phyloP scores from a whole-genome alignment of 2,888 invertebrate species.

The Hirudinaria manillensis region DNA sequence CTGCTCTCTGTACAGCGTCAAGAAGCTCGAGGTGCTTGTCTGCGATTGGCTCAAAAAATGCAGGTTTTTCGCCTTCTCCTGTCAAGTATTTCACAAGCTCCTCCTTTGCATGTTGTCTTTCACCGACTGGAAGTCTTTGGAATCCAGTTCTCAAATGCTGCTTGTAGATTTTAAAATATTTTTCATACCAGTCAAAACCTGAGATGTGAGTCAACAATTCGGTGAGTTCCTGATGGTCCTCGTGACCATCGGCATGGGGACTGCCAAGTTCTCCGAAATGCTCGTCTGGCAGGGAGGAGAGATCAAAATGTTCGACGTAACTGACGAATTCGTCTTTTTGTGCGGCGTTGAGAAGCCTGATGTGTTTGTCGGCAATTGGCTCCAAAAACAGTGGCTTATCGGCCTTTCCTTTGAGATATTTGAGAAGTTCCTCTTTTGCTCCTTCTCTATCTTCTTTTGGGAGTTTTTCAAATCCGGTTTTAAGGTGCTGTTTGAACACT shows the following conservation, averaged over 20 bases:
- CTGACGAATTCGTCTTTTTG: background rate
- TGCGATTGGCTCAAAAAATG: constrained; percentile 1
- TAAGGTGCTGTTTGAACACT: background rate
- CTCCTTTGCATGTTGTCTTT: background rate
- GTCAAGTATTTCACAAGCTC: background rate
- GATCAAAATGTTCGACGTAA: background rate
- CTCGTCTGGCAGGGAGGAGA: background rate
- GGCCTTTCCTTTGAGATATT: background rate
- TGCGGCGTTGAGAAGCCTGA: background rate
- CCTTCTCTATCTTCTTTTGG: background rate
- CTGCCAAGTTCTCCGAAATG: background rate
- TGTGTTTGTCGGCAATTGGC: background rate
- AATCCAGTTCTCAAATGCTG: constrained; percentile 4
- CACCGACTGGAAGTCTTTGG: background rate
- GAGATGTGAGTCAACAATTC: background rate
- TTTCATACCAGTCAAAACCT: too few relatives aligned
- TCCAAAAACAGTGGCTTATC: background rate
- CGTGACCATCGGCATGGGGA: background rate
- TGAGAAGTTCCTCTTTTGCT: background rate
- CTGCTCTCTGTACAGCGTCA: background rate
- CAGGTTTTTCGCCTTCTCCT: background rate
- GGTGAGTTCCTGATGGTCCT: background rate
- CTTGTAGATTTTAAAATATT: background rate
- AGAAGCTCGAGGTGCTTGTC: background rate
- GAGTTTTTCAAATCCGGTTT: background rate